phyloP scores from a whole-genome alignment of 2,797 vertebrate species.

The Sebastes ruberrimus region DNA sequence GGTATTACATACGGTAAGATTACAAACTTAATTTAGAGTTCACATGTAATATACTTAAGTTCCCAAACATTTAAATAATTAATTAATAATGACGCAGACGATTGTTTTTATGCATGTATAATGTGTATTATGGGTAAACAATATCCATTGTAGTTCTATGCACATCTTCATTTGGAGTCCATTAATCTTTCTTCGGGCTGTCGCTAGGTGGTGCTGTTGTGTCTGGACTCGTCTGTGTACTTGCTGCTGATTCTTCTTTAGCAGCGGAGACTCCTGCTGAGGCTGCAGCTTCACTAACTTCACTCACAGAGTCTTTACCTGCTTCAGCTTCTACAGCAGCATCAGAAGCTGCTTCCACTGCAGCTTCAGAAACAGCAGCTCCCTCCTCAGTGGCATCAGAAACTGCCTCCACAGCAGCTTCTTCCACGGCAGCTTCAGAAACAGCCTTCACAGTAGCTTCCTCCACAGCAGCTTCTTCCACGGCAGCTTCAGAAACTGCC shows the following conservation, averaged over 20 bases:
- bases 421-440: not conserved
- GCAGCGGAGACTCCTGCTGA: not conserved
- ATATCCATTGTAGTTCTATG: not conserved
- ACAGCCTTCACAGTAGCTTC: no score
- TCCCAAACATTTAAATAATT: not conserved
- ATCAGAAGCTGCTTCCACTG: not conserved
- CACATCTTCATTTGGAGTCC: not conserved
- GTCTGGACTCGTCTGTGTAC: constrained; percentile 8
- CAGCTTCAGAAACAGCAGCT: not conserved
- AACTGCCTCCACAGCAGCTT: not conserved
- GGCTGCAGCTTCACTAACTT: constrained; percentile 3
- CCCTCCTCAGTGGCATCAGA: not conserved
- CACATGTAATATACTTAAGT: not conserved
- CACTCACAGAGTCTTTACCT: constrained; percentile 12
- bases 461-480: no score
- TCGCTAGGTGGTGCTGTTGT: constrained; percentile 46
- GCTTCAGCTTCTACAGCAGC: not conserved
- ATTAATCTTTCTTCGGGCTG: constrained; percentile 57
- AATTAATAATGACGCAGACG: constrained; percentile 1
- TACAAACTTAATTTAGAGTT: not conserved
- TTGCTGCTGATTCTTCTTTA: not conserved
- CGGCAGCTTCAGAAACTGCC: no score
- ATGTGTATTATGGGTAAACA: constrained; percentile 4
- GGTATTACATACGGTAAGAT: not conserved
- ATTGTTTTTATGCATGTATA: not conserved